Evolutionary conservation across 2,888 invertebrate genomes (phyloP), one percentile per base, ranked within the genome.

Genomic region (Amphipoea lucens): DNA sequence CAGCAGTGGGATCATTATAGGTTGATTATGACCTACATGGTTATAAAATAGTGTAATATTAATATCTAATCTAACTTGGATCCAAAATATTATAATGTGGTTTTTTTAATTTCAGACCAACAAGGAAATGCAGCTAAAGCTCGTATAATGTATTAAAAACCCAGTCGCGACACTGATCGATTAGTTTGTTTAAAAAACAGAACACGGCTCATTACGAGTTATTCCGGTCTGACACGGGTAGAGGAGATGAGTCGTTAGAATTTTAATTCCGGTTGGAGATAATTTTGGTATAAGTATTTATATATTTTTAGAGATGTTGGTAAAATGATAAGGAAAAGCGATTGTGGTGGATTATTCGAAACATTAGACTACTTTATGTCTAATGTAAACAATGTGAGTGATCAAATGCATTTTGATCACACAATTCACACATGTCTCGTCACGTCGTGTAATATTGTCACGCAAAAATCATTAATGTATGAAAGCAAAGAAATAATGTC

Each of bases 121-220:
- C 51, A 69, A 65, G 54, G 42, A 23, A 66, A 67, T 65, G 36
- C n/a, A 69, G 14, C 62, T 29, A 60, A 57, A 66, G 12, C 74
- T 36, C 73, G 48, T 57, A 69, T 72, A 72, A 54, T 75, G 51
- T 67, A 87, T 77, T 69, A 74, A 63, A 80, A 66, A 74, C 76
- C 45, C 68, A 40, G 63, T 12, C 63, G 14, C 66, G 87, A 81
- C 85, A 87, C 42, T 86, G 86, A 87, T 81, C 72, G 85, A 86
- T 81, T 76, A 73, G 76, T 78, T 76, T 48, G 65, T 76, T 80
- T 77, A 40, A 77, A 86, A 87, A 70, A 70, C 54, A 51, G 54
- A 65, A n/a, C 77, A 78, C 54, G 74, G 54, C 75, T 78, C 66
- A 76, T 83, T 76, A 74, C n/a, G n/a, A n/a, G n/a, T n/a, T n/a